phyloP scores from a whole-genome alignment of 1,140 invertebrate species.

The Drosophila obscura region DNA sequence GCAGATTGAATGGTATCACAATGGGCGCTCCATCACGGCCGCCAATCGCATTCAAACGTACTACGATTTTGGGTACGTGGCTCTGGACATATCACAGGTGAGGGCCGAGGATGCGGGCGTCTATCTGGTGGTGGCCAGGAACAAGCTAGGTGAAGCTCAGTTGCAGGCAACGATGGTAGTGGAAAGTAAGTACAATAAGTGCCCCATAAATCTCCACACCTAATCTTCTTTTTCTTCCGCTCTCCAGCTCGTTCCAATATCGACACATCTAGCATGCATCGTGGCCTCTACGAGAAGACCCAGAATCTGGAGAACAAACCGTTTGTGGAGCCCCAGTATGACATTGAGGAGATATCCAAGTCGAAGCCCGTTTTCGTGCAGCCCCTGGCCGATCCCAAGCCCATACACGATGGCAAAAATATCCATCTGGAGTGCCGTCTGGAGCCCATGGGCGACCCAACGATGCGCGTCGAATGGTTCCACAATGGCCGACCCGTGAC shows the following conservation, averaged over 20 bases:
- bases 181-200: slow-evolving; percentile 89
- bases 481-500: slow-evolving; percentile 94
- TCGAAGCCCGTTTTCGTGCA: slow-evolving; percentile 96
- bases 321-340: slow-evolving; percentile 93
- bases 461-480: slow-evolving; percentile 98
- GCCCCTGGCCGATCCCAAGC: slow-evolving; percentile 91
- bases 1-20: slow-evolving; percentile 95
- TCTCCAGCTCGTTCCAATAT: slow-evolving; percentile 90
- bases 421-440: slow-evolving; percentile 95
- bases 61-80: slow-evolving; percentile 97
- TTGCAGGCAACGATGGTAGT: slow-evolving; percentile 92
- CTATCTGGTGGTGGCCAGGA: slow-evolving; percentile 95
- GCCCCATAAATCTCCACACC: no score
- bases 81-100: slow-evolving; percentile 95
- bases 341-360: slow-evolving; percentile 96
- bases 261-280: slow-evolving; percentile 94
- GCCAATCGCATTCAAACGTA: slow-evolving; percentile 95
- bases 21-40: slow-evolving; percentile 92
- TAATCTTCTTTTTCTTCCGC: neutral
- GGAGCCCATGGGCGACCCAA: slow-evolving; percentile 97
- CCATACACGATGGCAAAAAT: slow-evolving; percentile 95
- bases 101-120: slow-evolving; percentile 93
- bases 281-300: slow-evolving; percentile 93
- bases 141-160: slow-evolving; percentile 93
- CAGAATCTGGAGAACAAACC: slow-evolving; percentile 93